Evolutionary conservation across 2,797 vertebrate species (phyloP).

Genomic region (Artibeus lituratus): DNA sequence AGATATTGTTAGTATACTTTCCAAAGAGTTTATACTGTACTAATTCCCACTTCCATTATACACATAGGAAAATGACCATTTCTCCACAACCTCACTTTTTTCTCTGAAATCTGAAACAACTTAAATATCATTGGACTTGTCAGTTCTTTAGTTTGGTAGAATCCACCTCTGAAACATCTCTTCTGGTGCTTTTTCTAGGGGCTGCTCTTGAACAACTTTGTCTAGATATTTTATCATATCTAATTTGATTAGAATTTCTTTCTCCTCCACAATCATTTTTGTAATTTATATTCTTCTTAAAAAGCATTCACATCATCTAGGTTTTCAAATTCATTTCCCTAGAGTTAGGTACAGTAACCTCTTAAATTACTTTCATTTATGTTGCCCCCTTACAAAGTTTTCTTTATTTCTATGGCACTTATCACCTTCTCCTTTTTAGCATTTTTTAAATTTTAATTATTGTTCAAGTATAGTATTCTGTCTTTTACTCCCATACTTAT

Average conservation of each 20-base stretch:
- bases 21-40: neutral
- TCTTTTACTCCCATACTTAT: neutral
- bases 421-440: neutral
- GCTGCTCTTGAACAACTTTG: neutral
- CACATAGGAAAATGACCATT: neutral
- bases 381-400: neutral
- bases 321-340: constrained; percentile 8
- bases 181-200: neutral
- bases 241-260: constrained; percentile 14
- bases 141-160: neutral
- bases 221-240: constrained; percentile 19
- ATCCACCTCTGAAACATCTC: constrained; percentile 1
- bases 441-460: too few relatives aligned
- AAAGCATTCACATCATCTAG: neutral
- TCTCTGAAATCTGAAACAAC: neutral
- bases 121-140: neutral
- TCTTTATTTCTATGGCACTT: neutral
- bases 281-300: neutral
- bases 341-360: neutral
- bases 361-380: neutral
- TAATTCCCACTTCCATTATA: neutral
- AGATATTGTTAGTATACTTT: neutral
- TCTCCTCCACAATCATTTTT: neutral
- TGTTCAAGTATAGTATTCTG: too few relatives aligned
- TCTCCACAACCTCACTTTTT: neutral